A percentile compares a stretch with the other conserved stretches of the same genome.
Evolutionary conservation across 2,888 invertebrate species (phyloP).

Genomic region (Buathra laborator): DNA sequence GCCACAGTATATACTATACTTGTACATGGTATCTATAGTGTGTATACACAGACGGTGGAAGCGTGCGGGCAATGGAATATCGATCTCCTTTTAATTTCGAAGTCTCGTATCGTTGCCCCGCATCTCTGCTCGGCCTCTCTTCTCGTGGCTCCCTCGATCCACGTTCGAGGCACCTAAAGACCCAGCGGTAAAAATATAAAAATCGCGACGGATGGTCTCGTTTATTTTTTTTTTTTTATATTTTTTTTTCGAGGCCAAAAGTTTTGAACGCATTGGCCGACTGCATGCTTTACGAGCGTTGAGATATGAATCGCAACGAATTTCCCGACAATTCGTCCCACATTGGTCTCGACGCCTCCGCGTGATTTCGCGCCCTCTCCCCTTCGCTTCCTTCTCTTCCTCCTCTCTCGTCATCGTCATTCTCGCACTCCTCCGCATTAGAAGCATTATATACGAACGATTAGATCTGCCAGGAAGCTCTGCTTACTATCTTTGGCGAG

Average conservation of each 20-base stretch:
- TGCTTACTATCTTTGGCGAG: slow-evolving; percentile 68
- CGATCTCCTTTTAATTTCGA: slow-evolving; percentile 69
- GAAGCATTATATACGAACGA: slow-evolving; percentile 61
- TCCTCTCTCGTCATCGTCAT: slow-evolving; percentile 58
- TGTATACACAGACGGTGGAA: neutral
- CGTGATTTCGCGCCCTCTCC: slow-evolving; percentile 57
- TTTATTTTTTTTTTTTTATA: neutral
- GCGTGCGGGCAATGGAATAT: slow-evolving; percentile 58
- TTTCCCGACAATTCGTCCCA: slow-evolving; percentile 65
- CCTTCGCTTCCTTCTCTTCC: slow-evolving; percentile 32
- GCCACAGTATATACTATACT: slow-evolving; percentile 20
- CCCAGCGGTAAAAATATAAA: neutral
- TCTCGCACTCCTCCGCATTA: slow-evolving; percentile 61
- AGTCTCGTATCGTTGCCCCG: slow-evolving; percentile 62
- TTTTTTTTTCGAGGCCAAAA: neutral
- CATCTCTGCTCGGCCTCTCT: slow-evolving; percentile 46
- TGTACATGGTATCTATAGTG: neutral
- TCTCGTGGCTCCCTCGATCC: neutral
- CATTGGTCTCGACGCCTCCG: slow-evolving; percentile 60
- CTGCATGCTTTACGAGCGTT: neutral
- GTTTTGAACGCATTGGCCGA: neutral
- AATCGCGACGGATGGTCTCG: neutral
- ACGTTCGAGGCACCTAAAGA: neutral
- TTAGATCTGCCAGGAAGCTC: slow-evolving; percentile 69
- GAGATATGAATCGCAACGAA: slow-evolving; percentile 51